Evolutionary conservation across 2,888 invertebrate species (phyloP).

Genomic region (Atethmia centrago): DNA sequence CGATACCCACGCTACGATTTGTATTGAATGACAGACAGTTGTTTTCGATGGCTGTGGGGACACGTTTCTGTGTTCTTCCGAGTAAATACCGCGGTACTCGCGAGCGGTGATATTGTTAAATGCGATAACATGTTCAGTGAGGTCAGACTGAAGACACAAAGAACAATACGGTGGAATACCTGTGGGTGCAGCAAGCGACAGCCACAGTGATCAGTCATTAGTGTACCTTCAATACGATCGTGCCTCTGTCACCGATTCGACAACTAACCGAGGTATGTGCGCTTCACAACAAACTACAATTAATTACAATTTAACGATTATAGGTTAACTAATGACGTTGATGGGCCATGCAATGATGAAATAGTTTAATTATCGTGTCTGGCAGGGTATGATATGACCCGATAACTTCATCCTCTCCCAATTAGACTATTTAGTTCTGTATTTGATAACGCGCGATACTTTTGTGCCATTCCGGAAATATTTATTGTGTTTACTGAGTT

Average conservation of each 20-base stretch:
- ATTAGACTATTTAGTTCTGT: slow-evolving; percentile 49
- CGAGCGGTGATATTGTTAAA: slow-evolving; percentile 42
- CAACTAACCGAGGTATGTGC: slow-evolving; percentile 76
- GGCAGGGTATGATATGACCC: slow-evolving; percentile 43
- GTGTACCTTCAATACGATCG: slow-evolving; percentile 74
- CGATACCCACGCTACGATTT: slow-evolving; percentile 68
- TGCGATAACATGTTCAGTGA: slow-evolving; percentile 55
- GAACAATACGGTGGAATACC: slow-evolving; percentile 73
- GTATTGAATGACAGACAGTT: slow-evolving; percentile 70
- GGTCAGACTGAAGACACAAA: slow-evolving; percentile 71
- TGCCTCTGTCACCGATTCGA: slow-evolving; percentile 61
- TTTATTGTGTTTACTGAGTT: slow-evolving; percentile 30
- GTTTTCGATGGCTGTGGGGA: slow-evolving; percentile 55
- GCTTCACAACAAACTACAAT: slow-evolving; percentile 64
- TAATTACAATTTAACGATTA: slow-evolving; percentile 79
- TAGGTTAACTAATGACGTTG: slow-evolving; percentile 62
- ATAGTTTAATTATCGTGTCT: slow-evolving; percentile 63
- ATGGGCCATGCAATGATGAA: slow-evolving; percentile 59
- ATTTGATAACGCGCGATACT: slow-evolving; percentile 38
- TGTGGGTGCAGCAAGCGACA: slow-evolving; percentile 64
- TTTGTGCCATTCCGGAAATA: slow-evolving; percentile 38
- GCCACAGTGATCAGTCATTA: slow-evolving; percentile 74
- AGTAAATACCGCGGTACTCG: slow-evolving; percentile 46
- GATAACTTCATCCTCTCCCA: slow-evolving; percentile 63
- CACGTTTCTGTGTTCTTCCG: slow-evolving; percentile 60